Evolutionary conservation across 2,888 invertebrate species (phyloP).

Genomic region (Ectobius pallidus): DNA sequence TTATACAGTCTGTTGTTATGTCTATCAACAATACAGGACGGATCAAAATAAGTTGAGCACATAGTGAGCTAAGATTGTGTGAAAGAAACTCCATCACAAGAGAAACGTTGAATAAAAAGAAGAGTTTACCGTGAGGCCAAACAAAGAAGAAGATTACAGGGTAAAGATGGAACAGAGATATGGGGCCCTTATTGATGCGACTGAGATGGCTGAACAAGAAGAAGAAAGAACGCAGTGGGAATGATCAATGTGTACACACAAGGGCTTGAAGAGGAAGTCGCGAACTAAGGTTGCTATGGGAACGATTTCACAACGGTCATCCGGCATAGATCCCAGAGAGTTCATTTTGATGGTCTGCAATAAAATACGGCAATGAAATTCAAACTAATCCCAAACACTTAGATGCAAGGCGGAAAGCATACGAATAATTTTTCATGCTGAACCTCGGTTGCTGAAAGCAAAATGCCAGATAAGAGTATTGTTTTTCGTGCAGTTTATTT

Average conservation of each 20-base stretch:
- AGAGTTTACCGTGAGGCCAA: neutral
- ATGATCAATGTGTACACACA: neutral
- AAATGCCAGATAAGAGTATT: too few species aligned
- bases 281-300: neutral
- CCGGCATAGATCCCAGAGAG: neutral
- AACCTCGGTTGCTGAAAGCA: too few species aligned
- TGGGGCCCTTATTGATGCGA: neutral
- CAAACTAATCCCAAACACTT: too few species aligned
- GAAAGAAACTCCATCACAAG: neutral
- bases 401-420: too few species aligned
- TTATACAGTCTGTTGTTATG: too few species aligned
- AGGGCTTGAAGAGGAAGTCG: neutral
- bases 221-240: neutral
- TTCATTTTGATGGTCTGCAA: neutral
- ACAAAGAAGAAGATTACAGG: slow-evolving; percentile 11
- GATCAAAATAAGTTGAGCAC: neutral
- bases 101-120: neutral
- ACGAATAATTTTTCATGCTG: too few species aligned
- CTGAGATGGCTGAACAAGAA: neutral
- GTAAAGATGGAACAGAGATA: neutral
- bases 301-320: neutral
- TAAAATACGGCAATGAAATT: too few species aligned
- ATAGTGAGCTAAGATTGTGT: neutral
- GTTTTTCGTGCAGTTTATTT: too few species aligned
- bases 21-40: too few species aligned